phyloP scores from a whole-genome alignment of 2,888 invertebrate genomes.

The Scelioninae gen. 2 region DNA sequence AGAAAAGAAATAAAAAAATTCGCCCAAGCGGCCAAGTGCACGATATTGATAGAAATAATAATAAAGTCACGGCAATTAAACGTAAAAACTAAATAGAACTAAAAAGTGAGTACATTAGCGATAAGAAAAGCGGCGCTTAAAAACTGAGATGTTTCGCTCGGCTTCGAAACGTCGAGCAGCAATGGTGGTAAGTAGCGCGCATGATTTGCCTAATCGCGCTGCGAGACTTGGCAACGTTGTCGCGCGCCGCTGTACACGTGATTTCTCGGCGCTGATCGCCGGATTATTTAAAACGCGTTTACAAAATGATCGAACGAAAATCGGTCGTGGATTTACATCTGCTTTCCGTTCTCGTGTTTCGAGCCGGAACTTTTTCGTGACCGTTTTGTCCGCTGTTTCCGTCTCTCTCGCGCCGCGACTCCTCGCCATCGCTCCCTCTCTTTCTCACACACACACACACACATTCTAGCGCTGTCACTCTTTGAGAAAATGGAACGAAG shows the following conservation, averaged over 20 bases:
- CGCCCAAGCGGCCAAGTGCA: no score
- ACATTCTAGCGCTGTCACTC: no score
- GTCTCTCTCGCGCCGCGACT: no score
- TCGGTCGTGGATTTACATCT: conserved; percentile 32
- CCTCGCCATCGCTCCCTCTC: background rate
- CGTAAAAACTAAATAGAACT: background rate
- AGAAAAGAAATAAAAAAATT: no score
- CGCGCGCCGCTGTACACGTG: conserved; percentile 30
- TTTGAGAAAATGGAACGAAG: no score
- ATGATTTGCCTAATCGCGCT: conserved; percentile 46
- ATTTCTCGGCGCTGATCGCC: conserved; percentile 41
- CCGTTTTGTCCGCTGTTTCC: background rate
- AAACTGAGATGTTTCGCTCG: conserved; percentile 32
- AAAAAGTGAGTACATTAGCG: conserved; percentile 13
- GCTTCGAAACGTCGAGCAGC: conserved; percentile 48
- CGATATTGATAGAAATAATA: no score
- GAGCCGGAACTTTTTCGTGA: conserved; percentile 7
- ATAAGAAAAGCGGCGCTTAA: conserved; percentile 22
- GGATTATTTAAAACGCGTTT: conserved; percentile 48
- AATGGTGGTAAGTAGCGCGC: conserved; percentile 52
- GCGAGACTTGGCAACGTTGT: conserved; percentile 43
- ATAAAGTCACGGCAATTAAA: no score
- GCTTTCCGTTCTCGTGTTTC: conserved; percentile 18
- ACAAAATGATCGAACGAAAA: conserved; percentile 37
- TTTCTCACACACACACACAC: background rate